Base-by-base conservation (phyloP, 2,113 vertebrate genomes). In the Salvelinus fontinalis region DNA sequence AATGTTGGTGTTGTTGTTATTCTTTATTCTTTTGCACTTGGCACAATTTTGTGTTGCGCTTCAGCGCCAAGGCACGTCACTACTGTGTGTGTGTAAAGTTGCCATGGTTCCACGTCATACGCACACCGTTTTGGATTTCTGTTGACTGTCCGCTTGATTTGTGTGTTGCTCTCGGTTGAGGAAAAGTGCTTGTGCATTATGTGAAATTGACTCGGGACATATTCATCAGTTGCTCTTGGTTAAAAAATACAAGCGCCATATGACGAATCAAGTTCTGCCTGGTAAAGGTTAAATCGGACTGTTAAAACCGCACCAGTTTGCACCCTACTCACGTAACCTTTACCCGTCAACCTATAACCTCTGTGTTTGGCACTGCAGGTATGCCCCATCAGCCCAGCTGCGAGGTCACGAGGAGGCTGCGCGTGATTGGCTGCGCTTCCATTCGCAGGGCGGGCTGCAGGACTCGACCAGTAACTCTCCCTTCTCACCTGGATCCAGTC, bases 351-450 rank as follows among this genome's bases (percentile, higher is more conserved):
- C 24, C 13, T 70, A n/a, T 51, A 20, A 62, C 71, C 54, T 31
- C 5, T n/a, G 69, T 83, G 34, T 22, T 54, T 54, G 51, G 20
- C 82, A 29, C 77, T 85, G 27, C 84, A 99, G 97, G 93, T 99
- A 97, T 1, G 90, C 95, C 16, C 97, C 97, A 1, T 94, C 97
- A 26, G 92, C 95, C 18, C 97, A 99, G 80, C 94, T 98, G 70
- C 95, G 96, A n/a, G 87, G 92, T 9, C 96, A 97, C 5, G 97
- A 99, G 54, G 97, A 99, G 27, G 92, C 95, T 2, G 92, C 95
- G 2, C 98, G 96, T 79, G 97, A 99, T 86, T 99, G 97, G 97
- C 93, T 98, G 8, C 94, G 97, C 72, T 98, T 96, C 29, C 95
- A 98, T 83, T 99, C 97, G 44, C 95, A 96, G 5, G 95, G 96